Conservation (phyloP, 35 echinoderm and acorn worm species). For the Lytechinus pictus region DNA sequence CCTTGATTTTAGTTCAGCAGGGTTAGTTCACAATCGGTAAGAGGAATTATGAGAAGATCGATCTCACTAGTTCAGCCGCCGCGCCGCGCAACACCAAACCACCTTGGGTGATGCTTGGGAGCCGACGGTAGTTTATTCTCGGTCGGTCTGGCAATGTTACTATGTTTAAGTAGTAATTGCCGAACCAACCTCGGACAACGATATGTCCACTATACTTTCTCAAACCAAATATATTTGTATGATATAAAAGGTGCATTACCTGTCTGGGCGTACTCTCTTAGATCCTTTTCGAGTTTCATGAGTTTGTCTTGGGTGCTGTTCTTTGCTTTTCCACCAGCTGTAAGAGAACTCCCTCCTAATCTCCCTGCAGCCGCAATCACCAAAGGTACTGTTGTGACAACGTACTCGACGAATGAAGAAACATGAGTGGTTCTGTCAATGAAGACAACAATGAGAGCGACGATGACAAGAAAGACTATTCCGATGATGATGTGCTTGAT, state of each 20-base stretch:
- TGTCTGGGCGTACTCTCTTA: neutral
- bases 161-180: no score
- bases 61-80: no score
- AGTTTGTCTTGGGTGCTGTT: neutral
- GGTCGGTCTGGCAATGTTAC: no score
- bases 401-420: neutral
- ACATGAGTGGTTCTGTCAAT: neutral
- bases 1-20: no score
- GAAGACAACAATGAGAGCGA: neutral
- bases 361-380: neutral
- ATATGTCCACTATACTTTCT: no score
- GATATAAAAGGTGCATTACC: neutral
- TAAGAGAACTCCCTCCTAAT: neutral
- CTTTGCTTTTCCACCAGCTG: neutral
- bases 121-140: no score
- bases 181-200: no score
- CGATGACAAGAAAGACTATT: neutral
- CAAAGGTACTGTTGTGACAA: neutral
- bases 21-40: no score
- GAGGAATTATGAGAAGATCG: no score
- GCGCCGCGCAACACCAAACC: no score
- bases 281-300: neutral
- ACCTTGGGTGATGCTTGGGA: no score
- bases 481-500: neutral
- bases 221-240: neutral